Evolutionary conservation across 2,888 invertebrate genomes (phyloP), one percentile per base, ranked within the genome.

Genomic region (Trissolcus brochymenae): DNA sequence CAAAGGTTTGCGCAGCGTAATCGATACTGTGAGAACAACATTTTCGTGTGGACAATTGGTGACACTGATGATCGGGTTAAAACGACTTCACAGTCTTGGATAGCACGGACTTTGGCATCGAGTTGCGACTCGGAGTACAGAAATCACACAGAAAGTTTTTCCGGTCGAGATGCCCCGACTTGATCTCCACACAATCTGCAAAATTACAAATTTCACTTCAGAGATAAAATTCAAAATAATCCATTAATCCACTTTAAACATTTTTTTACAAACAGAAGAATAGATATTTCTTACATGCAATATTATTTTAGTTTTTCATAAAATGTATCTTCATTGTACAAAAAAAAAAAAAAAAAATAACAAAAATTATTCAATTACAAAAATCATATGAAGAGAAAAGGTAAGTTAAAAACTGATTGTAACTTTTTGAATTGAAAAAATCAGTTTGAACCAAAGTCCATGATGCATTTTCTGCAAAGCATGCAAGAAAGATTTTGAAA

Each of bases 101-200:
- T 76, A 84, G 75, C 61, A 86, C 80, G 53, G 87, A 83, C 80
- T 86, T 88, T 65, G 83, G 73, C 79, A 84, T 79, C 55, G 82
- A 84, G 53, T 85, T 87, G 67, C 86, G 84, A 77, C 79, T 84
- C 46, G 87, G 83, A 65, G 85, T 82, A 80, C 88, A 88, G 57
- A 86, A 86, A 73, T 88, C 88, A 84, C 88, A 88, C 73, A 84
- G 83, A 79, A 87, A 88, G 82, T 85, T 86, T 85, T 87, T 87
- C 83, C 83, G 83, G 81, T 88, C 87, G 82, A 87, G 83, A 81
- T 67, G 80, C 81, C 81, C 53, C 73, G 49, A 57, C 14, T 43
- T 57, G 57, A 25, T 57, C 57, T 43, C 57, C 57, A 57, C 57
- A 57, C 57, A 64, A 53, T 51, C 51, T 64, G 53, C 14, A 53